Evolutionary conservation across 2,888 invertebrate species (phyloP).

Genomic region (Tuberolachnus salignus): DNA sequence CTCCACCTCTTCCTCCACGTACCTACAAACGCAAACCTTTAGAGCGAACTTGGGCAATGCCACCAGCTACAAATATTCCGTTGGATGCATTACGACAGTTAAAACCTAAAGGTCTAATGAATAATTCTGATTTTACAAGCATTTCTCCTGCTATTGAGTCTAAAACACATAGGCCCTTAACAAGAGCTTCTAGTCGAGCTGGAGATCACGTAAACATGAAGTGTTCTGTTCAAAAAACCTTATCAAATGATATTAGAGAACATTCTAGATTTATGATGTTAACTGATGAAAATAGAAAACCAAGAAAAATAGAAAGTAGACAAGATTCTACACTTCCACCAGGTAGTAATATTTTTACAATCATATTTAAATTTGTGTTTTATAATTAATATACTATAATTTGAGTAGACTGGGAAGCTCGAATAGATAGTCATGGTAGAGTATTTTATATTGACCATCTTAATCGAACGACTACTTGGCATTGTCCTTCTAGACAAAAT

Average conservation of each 20-base stretch:
- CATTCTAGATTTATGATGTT: conserved; percentile 54
- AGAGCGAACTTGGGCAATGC: conserved; percentile 70
- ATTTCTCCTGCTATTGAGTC: conserved; percentile 39
- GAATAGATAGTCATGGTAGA: conserved; percentile 94
- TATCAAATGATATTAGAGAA: conserved; percentile 52
- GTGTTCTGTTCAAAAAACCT: conserved; percentile 52
- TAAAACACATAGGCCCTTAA: conserved; percentile 17
- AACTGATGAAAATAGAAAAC: conserved; percentile 51
- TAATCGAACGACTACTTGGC: conserved; percentile 96
- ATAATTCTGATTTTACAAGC: conserved; percentile 42
- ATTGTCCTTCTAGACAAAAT: conserved; percentile 71
- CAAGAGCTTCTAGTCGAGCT: conserved; percentile 54
- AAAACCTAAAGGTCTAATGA: conserved; percentile 65
- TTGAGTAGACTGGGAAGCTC: conserved; percentile 88
- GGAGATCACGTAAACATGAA: conserved; percentile 55
- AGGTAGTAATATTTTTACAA: conserved; percentile 35
- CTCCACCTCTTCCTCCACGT: conserved; percentile 75
- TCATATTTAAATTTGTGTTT: conserved; percentile 1
- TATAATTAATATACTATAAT: conserved; percentile 5
- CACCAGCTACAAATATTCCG: conserved; percentile 62
- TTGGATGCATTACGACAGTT: conserved; percentile 74
- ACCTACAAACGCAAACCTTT: conserved; percentile 72
- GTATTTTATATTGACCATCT: conserved; percentile 97
- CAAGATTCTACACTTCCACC: conserved; percentile 41
- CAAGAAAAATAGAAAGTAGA: conserved; percentile 40